Percentiles rank a stretch among this genome's conserved stretches.
Evolutionary conservation across 2,888 invertebrate genomes (phyloP).

Genomic region (Cephalotes varians): DNA sequence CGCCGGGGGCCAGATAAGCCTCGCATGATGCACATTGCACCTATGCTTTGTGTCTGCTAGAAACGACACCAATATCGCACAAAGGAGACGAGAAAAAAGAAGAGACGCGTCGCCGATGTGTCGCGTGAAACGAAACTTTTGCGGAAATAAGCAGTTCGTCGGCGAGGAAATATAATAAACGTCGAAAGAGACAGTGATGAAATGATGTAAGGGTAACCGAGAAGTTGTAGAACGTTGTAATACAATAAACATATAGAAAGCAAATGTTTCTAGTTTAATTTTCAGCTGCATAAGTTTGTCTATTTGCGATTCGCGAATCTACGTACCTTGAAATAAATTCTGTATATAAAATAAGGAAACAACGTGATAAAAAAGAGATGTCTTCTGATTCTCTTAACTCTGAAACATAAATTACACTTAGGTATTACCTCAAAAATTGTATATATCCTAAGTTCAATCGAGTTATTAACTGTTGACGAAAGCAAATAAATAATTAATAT

Average conservation of each 20-base stretch:
- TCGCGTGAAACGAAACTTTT: conserved; percentile 8
- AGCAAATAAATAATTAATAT: conserved; percentile 31
- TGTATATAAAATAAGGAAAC: neutral
- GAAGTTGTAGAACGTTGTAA: neutral
- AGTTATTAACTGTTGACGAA: conserved; percentile 1
- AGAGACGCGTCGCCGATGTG: neutral
- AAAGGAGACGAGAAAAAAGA: neutral
- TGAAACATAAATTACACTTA: neutral
- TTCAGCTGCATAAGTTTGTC: neutral
- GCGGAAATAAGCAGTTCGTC: conserved; percentile 14
- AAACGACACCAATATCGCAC: conserved; percentile 23
- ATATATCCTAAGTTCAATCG: neutral
- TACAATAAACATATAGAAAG: neutral
- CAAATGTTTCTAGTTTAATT: neutral
- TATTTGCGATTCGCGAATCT: neutral
- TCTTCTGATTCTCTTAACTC: no score
- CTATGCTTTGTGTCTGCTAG: conserved; percentile 45
- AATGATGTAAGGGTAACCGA: conserved; percentile 24
- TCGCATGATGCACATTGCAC: conserved; percentile 34
- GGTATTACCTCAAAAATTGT: neutral
- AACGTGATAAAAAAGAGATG: neutral
- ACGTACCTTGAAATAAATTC: conserved; percentile 13
- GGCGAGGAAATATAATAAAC: conserved; percentile 11
- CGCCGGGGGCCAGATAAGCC: conserved; percentile 47
- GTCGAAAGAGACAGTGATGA: conserved; percentile 14